Percentiles rank a stretch among this genome's conserved stretches.
Conservation (phyloP, 2,113 vertebrate species). For the Ciconia maguari region DNA sequence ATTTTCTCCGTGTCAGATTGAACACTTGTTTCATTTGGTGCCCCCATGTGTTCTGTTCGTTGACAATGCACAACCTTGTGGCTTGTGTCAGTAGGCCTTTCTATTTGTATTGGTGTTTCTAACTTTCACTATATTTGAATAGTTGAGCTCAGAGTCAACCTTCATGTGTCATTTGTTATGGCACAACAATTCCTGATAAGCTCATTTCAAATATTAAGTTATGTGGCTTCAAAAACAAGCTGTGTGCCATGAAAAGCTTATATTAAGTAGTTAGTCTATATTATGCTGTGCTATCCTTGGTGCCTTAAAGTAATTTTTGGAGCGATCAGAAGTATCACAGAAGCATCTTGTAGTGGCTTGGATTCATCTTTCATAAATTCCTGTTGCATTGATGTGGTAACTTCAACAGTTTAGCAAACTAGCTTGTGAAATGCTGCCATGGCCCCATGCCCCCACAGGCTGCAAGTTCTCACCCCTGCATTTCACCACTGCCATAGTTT, state of each 20-base stretch:
- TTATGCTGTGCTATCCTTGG: background rate
- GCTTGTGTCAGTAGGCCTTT: background rate
- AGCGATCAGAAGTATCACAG: background rate
- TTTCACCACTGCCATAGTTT: background rate
- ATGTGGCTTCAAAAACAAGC: background rate
- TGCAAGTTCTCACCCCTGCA: background rate
- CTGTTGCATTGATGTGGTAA: background rate
- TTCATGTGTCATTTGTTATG: background rate
- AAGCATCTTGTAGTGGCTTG: background rate
- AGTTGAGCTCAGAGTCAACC: background rate
- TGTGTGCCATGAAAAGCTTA: background rate
- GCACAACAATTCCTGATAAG: background rate
- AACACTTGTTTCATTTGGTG: background rate
- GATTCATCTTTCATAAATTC: background rate
- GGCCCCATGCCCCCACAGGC: accelerated
- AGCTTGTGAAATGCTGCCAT: background rate
- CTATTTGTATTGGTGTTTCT: background rate
- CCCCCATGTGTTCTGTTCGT: background rate
- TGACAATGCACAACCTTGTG: background rate
- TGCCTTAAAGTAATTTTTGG: background rate
- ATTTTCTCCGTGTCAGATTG: background rate
- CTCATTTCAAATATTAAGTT: background rate
- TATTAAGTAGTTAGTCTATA: background rate
- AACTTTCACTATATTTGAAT: background rate
- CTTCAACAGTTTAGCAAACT: background rate